phyloP scores from a whole-genome alignment of 2,113 vertebrate genomes.

The Charadrius vociferus region DNA sequence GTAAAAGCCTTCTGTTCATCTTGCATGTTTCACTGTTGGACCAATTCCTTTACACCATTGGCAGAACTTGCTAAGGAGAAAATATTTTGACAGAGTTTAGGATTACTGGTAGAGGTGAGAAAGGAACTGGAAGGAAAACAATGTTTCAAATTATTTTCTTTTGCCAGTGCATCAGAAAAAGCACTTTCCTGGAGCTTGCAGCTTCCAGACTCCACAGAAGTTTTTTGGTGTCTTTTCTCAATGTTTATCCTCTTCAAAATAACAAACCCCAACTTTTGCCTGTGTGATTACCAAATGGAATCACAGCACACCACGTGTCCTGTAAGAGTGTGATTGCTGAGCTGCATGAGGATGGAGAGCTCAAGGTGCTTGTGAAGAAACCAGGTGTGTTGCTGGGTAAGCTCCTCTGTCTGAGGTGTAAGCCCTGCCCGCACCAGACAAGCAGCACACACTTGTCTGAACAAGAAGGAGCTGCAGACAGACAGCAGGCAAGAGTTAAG shows the following conservation, averaged over 20 bases:
- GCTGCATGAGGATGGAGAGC: neutral
- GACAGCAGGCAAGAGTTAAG: neutral
- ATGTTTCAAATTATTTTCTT: neutral
- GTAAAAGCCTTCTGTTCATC: constrained; percentile 42
- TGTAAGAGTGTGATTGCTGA: neutral
- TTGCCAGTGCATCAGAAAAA: constrained; percentile 8
- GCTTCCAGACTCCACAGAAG: neutral
- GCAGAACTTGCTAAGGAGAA: constrained; percentile 21
- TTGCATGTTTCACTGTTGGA: constrained; percentile 9
- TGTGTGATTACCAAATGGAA: neutral
- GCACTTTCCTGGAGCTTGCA: neutral
- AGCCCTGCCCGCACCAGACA: neutral
- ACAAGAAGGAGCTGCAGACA: neutral
- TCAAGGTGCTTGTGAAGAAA: neutral
- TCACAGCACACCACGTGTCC: neutral
- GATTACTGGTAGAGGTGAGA: constrained; percentile 20
- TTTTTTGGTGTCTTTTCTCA: neutral
- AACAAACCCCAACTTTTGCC: neutral
- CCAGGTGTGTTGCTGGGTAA: fast-evolving
- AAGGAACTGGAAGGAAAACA: constrained; percentile 42
- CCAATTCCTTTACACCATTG: neutral
- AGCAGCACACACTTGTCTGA: neutral
- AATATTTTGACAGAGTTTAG: constrained; percentile 63
- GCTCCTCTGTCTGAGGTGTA: neutral
- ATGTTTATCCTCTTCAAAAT: neutral